A percentile compares a stretch with the other conserved stretches of the same genome.
These are phyloP conservation scores for Leptodactylus fuscus DNA, from an alignment of 2,113 vertebrate species.

Conservation along the genomic window DNA sequence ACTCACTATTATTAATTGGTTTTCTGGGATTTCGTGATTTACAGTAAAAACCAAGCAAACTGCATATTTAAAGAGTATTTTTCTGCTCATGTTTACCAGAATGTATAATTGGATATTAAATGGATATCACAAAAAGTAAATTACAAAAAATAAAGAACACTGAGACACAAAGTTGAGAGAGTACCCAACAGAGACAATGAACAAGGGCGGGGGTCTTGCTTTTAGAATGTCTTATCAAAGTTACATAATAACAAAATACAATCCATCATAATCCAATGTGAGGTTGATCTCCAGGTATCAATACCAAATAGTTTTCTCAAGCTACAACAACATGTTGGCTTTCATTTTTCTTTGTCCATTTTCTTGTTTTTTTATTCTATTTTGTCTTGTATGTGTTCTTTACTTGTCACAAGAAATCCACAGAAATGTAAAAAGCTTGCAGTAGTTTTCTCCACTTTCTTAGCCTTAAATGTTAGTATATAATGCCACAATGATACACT, in stretches of 20 bases:
- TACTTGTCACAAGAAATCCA: background rate
- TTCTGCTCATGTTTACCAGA: too few relatives aligned
- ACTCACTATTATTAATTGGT: too few relatives aligned
- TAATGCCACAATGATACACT: background rate
- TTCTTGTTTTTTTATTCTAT: background rate
- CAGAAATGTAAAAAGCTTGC: background rate
- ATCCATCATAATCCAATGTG: background rate
- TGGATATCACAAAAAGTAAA: too few relatives aligned
- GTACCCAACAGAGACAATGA: too few relatives aligned
- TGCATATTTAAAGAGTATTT: too few relatives aligned
- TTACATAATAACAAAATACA: background rate
- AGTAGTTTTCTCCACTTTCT: background rate
- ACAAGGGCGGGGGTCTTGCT: too few relatives aligned
- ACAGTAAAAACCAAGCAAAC: too few relatives aligned
- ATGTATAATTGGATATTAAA: too few relatives aligned
- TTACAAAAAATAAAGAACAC: too few relatives aligned
- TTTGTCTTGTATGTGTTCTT: background rate
- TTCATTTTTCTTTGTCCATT: background rate
- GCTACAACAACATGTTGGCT: background rate
- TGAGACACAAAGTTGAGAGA: too few relatives aligned
- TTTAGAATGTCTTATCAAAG: background rate
- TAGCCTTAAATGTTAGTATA: background rate
- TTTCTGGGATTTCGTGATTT: too few relatives aligned
- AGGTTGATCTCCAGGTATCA: background rate
- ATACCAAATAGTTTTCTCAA: background rate